Conservation (phyloP, 1,140 invertebrate species). For the Drosophila nasuta region DNA sequence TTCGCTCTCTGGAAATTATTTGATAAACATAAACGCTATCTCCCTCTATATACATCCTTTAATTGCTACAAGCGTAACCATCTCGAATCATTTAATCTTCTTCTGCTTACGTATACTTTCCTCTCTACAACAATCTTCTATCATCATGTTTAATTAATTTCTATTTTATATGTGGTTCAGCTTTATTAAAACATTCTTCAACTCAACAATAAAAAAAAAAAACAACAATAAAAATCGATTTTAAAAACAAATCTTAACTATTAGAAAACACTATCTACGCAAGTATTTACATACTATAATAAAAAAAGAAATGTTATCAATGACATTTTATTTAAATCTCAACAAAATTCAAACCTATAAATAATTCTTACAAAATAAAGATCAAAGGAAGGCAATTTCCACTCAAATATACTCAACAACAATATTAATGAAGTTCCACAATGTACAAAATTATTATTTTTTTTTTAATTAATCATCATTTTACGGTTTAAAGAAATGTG, state of each 20-base stretch:
- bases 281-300: constrained; percentile 14
- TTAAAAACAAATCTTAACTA: constrained; percentile 11
- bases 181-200: constrained; percentile 62
- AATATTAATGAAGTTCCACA: too few relatives aligned
- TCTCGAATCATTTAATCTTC: constrained; percentile 39
- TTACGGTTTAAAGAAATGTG: too few relatives aligned
- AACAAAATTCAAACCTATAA: constrained; percentile 1
- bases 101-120: constrained; percentile 43
- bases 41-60: constrained; percentile 11
- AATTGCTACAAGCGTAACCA: constrained; percentile 24
- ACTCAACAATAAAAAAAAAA: constrained; percentile 22
- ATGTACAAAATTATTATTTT: too few relatives aligned
- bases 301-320: constrained; percentile 26
- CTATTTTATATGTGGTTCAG: constrained; percentile 84
- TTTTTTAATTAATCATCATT: too few relatives aligned
- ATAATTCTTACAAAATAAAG: constrained; percentile 39
- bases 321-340: constrained; percentile 23
- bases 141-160: constrained; percentile 84
- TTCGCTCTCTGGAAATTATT: constrained; percentile 23
- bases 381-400: neutral
- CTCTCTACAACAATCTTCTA: constrained; percentile 52
- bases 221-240: constrained; percentile 7
- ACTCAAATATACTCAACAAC: too few relatives aligned
- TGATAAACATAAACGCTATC: constrained; percentile 25
- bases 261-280: constrained; percentile 33